phyloP scores from a whole-genome alignment of 2,888 invertebrate genomes.

The Aspidapion aeneum region DNA sequence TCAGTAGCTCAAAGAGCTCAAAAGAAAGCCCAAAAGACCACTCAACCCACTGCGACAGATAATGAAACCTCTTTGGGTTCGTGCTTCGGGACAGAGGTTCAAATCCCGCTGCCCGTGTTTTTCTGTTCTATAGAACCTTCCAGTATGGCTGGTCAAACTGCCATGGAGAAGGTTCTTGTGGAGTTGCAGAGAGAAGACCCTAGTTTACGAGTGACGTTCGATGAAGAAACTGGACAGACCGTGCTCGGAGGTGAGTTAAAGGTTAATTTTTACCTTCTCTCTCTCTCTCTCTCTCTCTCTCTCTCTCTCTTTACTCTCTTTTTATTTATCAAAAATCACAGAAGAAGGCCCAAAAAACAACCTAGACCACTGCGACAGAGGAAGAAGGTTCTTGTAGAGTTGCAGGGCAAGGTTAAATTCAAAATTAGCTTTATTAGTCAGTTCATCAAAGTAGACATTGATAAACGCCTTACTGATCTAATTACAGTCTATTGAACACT shows the following conservation, averaged over 20 bases:
- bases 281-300: too few species aligned
- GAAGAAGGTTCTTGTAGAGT: too few species aligned
- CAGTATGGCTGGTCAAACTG: constrained; percentile 67
- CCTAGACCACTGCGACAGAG: too few species aligned
- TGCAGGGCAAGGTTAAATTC: too few species aligned
- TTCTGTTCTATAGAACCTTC: constrained; percentile 95
- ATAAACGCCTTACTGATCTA: too few species aligned
- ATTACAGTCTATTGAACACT: too few species aligned
- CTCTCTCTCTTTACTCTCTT: too few species aligned
- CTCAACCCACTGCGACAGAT: constrained; percentile 31
- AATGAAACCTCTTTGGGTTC: constrained; percentile 30
- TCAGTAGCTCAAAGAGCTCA: constrained; percentile 58
- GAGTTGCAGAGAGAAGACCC: constrained; percentile 90
- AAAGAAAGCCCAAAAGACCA: constrained; percentile 45
- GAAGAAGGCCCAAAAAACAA: too few species aligned
- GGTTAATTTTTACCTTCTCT: too few species aligned
- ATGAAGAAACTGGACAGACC: constrained; percentile 82
- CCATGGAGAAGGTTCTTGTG: constrained; percentile 75
- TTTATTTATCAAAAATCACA: too few species aligned
- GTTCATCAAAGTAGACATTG: too few species aligned
- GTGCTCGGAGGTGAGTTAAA: constrained; percentile 66
- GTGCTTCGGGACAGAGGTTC: constrained; percentile 55
- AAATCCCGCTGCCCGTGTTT: constrained; percentile 91
- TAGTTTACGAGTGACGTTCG: constrained; percentile 70
- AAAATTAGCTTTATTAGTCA: too few species aligned